Conservation (phyloP, 2,113 vertebrate genomes). For the Poeciliopsis occidentalis region DNA sequence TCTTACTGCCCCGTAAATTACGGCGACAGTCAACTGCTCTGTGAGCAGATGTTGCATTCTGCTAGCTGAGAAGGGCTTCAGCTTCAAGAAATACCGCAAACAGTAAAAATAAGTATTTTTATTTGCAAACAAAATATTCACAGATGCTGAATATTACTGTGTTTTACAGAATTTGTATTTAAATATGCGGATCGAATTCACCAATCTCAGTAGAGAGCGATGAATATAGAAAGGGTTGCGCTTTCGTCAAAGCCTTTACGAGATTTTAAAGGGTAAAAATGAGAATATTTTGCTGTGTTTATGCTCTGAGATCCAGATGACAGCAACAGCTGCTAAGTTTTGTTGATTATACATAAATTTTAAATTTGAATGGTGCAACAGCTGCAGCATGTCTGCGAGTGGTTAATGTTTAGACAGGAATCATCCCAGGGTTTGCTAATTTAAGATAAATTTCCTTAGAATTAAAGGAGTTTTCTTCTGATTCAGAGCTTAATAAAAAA, state of each 20-base stretch:
- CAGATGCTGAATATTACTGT: neutral
- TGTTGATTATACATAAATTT: too few species aligned
- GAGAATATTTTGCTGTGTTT: neutral
- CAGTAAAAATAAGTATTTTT: neutral
- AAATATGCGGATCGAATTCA: too few species aligned
- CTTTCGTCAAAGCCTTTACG: neutral
- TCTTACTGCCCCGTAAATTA: constrained; percentile 22
- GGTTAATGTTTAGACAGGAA: too few species aligned
- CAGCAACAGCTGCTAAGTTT: neutral
- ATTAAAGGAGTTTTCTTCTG: too few species aligned
- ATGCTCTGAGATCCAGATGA: too few species aligned
- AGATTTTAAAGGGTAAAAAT: neutral
- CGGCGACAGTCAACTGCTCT: constrained; percentile 8
- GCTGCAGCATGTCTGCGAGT: too few species aligned
- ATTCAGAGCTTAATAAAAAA: too few species aligned
- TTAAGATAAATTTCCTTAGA: too few species aligned
- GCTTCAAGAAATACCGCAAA: neutral
- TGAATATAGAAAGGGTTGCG: too few species aligned
- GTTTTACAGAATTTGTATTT: neutral
- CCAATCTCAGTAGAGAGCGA: neutral
- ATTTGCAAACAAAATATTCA: neutral
- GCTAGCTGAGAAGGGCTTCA: constrained; percentile 12
- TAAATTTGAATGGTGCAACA: too few species aligned
- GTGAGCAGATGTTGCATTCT: constrained; percentile 11
- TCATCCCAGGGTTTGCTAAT: too few species aligned